phyloP scores from a whole-genome alignment of 2,888 invertebrate genomes.

The Cylindroiulus punctatus region DNA sequence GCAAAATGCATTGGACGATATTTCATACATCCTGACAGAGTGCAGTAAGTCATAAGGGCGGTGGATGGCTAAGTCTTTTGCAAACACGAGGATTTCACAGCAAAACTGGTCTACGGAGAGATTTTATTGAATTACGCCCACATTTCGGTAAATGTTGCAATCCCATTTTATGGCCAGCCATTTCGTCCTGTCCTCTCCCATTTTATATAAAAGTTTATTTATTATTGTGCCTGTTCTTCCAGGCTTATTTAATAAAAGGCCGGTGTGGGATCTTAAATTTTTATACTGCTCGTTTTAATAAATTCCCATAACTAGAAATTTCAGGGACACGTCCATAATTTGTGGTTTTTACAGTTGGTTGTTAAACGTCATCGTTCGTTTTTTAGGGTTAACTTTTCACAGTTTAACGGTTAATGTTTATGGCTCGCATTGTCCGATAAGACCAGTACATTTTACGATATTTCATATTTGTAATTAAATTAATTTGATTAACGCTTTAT shows the following conservation, averaged over 20 bases:
- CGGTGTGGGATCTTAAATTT: not conserved
- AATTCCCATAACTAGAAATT: not conserved
- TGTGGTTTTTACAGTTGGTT: no score
- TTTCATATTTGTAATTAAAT: no score
- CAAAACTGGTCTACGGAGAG: constrained; percentile 29
- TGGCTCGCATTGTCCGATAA: no score
- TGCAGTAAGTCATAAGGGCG: constrained; percentile 26
- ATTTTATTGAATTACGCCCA: constrained; percentile 40
- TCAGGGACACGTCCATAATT: not conserved
- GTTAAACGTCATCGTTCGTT: no score
- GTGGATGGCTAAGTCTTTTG: constrained; percentile 30
- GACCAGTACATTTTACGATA: no score
- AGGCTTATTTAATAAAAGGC: not conserved
- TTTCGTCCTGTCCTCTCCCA: not conserved
- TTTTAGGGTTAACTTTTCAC: no score
- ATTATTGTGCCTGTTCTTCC: not conserved
- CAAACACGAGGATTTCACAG: constrained; percentile 15
- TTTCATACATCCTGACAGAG: not conserved
- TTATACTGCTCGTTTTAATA: not conserved
- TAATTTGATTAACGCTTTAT: no score
- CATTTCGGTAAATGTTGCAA: constrained; percentile 43
- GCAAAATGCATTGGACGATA: not conserved
- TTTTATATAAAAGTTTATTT: constrained; percentile 47
- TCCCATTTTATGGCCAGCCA: constrained; percentile 36
- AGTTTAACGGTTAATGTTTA: no score